Evolutionary conservation across 1,140 invertebrate genomes (phyloP).

Genomic region (Drosophila parvula): DNA sequence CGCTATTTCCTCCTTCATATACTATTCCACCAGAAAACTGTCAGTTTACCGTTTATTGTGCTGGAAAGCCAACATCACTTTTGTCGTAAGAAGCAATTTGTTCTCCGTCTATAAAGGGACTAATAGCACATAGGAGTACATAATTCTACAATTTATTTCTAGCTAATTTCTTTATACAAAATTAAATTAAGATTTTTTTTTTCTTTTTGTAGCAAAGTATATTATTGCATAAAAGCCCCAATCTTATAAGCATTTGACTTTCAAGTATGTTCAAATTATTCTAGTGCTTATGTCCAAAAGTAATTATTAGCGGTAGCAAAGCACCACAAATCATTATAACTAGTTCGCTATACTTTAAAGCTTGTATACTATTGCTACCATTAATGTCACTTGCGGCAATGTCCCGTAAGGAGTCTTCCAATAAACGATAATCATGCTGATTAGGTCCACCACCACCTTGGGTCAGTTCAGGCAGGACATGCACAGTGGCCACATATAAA

Average conservation of each 20-base stretch:
- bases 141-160: background rate
- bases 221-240: conserved; percentile 10
- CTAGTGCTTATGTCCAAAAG: conserved; percentile 96
- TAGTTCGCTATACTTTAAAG: conserved; percentile 91
- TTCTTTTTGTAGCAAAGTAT: background rate
- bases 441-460: conserved; percentile 68
- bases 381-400: conserved; percentile 15
- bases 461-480: conserved; percentile 97
- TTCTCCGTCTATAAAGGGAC: too few relatives aligned
- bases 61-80: too few relatives aligned
- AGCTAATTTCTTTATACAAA: background rate
- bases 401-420: conserved; percentile 57
- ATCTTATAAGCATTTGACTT: background rate
- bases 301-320: conserved; percentile 90
- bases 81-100: too few relatives aligned
- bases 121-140: too few relatives aligned
- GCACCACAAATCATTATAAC: conserved; percentile 88
- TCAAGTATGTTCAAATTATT: background rate
- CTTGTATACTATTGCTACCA: conserved; percentile 72
- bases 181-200: background rate
- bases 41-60: too few relatives aligned
- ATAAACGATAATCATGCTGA: conserved; percentile 64
- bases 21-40: too few relatives aligned
- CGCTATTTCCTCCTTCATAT: too few relatives aligned
- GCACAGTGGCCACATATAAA: conserved; percentile 99